Percentiles rank a stretch among this genome's conserved stretches.
Evolutionary conservation across 2,888 invertebrate species (phyloP).

Genomic region (Nyleta sp.): DNA sequence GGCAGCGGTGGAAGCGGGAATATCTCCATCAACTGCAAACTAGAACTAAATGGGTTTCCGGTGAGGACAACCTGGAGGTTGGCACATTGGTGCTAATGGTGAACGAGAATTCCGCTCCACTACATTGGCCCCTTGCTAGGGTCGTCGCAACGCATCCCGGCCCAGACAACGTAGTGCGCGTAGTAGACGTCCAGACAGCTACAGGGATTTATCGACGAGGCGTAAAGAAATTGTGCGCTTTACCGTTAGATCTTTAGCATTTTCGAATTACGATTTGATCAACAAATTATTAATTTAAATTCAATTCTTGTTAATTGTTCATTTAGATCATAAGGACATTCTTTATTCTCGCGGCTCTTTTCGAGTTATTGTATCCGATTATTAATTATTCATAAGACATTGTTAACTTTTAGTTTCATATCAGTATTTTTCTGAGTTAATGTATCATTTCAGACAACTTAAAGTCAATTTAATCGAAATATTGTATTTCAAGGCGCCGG

Average conservation of each 20-base stretch:
- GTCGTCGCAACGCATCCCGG: conserved; percentile 1
- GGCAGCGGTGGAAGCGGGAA: conserved; percentile 7
- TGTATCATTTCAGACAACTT: no score
- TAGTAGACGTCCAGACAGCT: background rate
- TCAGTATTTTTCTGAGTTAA: no score
- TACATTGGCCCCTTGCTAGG: background rate
- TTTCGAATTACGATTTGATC: no score
- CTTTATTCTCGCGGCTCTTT: no score
- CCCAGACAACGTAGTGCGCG: background rate
- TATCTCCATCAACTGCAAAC: conserved; percentile 26
- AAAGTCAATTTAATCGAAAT: conserved; percentile 4
- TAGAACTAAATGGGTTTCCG: conserved; percentile 10
- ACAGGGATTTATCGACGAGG: background rate
- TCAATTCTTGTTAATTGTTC: no score
- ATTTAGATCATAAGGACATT: no score
- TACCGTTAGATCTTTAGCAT: background rate
- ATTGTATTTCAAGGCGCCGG: conserved; percentile 16
- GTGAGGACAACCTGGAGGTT: background rate
- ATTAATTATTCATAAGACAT: no score
- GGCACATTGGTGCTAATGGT: conserved; percentile 2
- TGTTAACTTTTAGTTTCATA: no score
- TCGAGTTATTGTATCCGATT: no score
- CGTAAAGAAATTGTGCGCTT: background rate
- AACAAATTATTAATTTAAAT: background rate
- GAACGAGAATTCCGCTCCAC: background rate